Percentiles rank a stretch among this genome's conserved stretches.
phyloP scores from a whole-genome alignment of 2,113 vertebrate genomes.

The Cephalopholis sonnerati region DNA sequence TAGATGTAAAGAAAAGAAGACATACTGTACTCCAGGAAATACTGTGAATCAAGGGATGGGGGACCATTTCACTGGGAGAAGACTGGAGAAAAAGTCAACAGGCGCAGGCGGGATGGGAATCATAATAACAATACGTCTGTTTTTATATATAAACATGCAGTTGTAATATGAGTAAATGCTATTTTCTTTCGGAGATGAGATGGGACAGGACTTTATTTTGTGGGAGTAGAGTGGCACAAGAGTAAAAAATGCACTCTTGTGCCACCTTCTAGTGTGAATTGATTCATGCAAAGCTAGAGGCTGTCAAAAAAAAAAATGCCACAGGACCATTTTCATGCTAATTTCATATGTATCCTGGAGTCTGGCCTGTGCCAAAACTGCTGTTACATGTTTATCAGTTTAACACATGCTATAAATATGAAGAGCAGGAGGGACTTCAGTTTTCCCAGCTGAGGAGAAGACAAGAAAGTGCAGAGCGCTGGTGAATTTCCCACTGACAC shows the following conservation, averaged over 20 bases:
- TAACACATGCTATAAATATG: neutral
- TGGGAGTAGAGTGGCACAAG: no score
- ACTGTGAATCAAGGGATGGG: neutral
- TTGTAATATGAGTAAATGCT: no score
- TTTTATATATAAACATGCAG: no score
- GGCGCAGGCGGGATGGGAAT: no score
- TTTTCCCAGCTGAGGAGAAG: slow-evolving; percentile 1
- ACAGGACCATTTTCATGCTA: neutral
- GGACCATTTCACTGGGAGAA: no score
- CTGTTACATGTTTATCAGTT: neutral
- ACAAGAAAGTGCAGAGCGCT: neutral
- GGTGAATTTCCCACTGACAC: slow-evolving; percentile 38
- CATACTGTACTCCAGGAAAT: neutral
- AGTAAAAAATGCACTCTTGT: no score
- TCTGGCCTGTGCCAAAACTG: no score
- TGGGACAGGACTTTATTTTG: no score
- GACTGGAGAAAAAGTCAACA: no score
- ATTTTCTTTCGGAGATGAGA: no score
- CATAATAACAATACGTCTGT: no score
- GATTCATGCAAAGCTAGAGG: neutral
- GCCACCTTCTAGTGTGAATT: neutral
- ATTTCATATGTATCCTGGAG: neutral
- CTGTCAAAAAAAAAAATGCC: neutral
- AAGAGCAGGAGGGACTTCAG: slow-evolving; percentile 1
- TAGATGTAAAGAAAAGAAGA: neutral